These are phyloP conservation scores for Bombus superbus DNA, from an alignment of 1,140 invertebrate species.

Conservation along the genomic window DNA sequence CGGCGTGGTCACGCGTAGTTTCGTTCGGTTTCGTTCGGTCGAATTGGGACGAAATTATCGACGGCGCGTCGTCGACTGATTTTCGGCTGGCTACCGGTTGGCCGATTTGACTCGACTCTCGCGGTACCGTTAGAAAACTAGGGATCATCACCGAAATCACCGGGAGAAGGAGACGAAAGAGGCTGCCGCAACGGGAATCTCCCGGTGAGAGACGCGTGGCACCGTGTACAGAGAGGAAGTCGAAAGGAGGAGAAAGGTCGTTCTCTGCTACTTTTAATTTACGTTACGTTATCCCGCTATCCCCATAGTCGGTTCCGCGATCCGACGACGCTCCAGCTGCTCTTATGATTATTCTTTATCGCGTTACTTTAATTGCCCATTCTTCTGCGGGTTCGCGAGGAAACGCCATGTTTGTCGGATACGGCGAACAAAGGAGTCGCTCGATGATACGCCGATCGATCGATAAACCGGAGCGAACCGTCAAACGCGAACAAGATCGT, in stretches of 20 bases:
- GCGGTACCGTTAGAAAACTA: slow-evolving; percentile 48
- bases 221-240: slow-evolving; percentile 25
- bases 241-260: slow-evolving; percentile 41
- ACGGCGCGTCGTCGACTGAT: neutral
- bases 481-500: too few species aligned
- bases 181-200: slow-evolving; percentile 57
- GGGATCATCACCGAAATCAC: slow-evolving; percentile 33
- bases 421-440: neutral
- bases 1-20: neutral
- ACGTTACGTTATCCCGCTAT: slow-evolving; percentile 47
- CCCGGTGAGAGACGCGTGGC: slow-evolving; percentile 40
- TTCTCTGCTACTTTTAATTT: slow-evolving; percentile 41
- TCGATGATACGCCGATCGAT: neutral
- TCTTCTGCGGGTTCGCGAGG: neutral
- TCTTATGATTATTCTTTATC: slow-evolving; percentile 30
- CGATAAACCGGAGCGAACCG: neutral
- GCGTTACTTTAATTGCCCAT: slow-evolving; percentile 20
- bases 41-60: slow-evolving; percentile 11
- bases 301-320: slow-evolving; percentile 6
- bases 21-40: neutral
- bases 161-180: slow-evolving; percentile 2
- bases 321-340: neutral
- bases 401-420: too few species aligned
- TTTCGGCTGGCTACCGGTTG: slow-evolving; percentile 4
- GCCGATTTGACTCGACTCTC: neutral